Evolutionary conservation across 1,140 invertebrate genomes (phyloP).

Genomic region (Cardiocondyla obscurior): DNA sequence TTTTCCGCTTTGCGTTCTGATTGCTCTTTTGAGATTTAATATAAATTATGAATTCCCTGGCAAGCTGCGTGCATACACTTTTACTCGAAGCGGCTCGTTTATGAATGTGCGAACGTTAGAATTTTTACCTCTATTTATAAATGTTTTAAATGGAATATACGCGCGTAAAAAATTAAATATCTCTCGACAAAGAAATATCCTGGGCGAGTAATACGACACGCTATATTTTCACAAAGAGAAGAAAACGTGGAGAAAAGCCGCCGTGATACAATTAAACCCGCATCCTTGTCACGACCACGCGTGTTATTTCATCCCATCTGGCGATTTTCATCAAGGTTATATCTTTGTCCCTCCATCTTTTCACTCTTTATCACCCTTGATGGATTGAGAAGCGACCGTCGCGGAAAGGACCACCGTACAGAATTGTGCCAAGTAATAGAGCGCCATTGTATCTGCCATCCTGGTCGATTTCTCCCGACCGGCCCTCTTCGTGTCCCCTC

Average conservation of each 20-base stretch:
- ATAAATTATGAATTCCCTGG: neutral
- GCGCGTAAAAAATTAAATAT: neutral
- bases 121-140: neutral
- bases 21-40: neutral
- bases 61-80: neutral
- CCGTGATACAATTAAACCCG: constrained; percentile 31
- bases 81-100: neutral
- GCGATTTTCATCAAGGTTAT: constrained; percentile 38
- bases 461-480: constrained; percentile 20
- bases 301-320: constrained; percentile 4
- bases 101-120: neutral
- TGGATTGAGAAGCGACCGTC: neutral
- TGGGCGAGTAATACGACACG: constrained; percentile 13
- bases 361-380: neutral
- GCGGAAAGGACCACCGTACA: constrained; percentile 23
- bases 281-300: neutral
- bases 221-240: constrained; percentile 23
- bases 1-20: neutral
- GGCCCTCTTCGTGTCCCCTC: neutral
- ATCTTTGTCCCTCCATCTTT: neutral
- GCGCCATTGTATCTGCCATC: constrained; percentile 25
- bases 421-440: constrained; percentile 67
- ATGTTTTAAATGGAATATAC: neutral
- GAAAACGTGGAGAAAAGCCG: neutral
- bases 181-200: neutral